Conservation (phyloP, 2,113 vertebrate genomes). For the Petromus typicus region DNA sequence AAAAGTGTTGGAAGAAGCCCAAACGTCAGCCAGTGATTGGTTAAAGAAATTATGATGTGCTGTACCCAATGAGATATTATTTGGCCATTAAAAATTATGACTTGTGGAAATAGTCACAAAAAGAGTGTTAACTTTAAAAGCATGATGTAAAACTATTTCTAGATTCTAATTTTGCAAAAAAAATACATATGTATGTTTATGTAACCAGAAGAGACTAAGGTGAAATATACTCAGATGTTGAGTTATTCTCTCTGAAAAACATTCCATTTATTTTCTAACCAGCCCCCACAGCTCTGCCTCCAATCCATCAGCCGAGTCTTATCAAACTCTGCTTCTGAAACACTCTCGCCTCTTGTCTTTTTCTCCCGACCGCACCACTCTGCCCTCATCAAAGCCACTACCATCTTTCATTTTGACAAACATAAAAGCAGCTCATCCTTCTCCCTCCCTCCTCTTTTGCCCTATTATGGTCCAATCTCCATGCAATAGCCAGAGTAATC, state of each 20-base stretch:
- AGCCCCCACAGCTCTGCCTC: background rate
- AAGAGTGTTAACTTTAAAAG: conserved; percentile 59
- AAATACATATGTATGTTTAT: conserved; percentile 57
- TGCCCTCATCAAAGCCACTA: background rate
- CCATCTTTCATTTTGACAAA: conserved; percentile 40
- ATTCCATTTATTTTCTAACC: conserved; percentile 38
- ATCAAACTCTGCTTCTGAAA: background rate
- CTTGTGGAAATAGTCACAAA: conserved; percentile 64
- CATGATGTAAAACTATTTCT: conserved; percentile 41
- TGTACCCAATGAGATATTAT: conserved; percentile 45
- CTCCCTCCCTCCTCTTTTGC: background rate
- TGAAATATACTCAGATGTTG: conserved; percentile 25
- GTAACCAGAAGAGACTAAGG: conserved; percentile 50
- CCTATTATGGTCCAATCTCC: background rate
- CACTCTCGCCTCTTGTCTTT: background rate
- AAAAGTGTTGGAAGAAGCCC: conserved; percentile 42
- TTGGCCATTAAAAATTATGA: conserved; percentile 62
- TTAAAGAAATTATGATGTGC: conserved; percentile 49
- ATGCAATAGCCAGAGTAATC: background rate
- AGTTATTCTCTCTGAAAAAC: conserved; percentile 52
- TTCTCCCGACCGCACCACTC: background rate
- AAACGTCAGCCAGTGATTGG: conserved; percentile 38
- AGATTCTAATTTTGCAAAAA: conserved; percentile 54
- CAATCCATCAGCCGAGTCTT: conserved; percentile 46
- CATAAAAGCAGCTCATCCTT: background rate